Evolutionary conservation across 1,140 invertebrate genomes (phyloP).

Genomic region (Trichogramma pretiosum): DNA sequence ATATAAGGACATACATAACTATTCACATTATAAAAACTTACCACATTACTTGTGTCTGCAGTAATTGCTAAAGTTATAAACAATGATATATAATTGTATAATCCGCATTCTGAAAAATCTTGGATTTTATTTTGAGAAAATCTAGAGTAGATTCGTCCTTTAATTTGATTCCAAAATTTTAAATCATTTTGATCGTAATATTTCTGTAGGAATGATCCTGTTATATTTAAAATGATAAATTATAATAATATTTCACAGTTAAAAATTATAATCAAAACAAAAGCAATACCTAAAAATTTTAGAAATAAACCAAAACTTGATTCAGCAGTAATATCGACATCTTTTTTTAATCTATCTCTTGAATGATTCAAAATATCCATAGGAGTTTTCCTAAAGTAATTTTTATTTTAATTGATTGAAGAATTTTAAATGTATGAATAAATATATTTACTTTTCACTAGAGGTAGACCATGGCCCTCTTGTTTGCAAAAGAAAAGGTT

Average conservation of each 20-base stretch:
- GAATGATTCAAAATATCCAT: slow-evolving; percentile 39
- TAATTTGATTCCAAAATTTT: slow-evolving; percentile 45
- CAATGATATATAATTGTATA: slow-evolving; percentile 43
- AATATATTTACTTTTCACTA: slow-evolving; percentile 34
- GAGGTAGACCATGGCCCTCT: slow-evolving; percentile 37
- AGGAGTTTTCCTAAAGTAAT: slow-evolving; percentile 34
- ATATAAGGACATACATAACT: neutral
- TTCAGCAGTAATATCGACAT: slow-evolving; percentile 30
- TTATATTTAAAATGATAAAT: slow-evolving; percentile 4
- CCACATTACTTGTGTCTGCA: slow-evolving; percentile 38
- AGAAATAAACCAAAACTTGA: slow-evolving; percentile 44
- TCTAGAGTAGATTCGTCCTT: slow-evolving; percentile 44
- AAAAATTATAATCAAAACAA: slow-evolving; percentile 1
- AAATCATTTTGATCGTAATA: slow-evolving; percentile 27
- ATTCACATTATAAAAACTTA: slow-evolving; percentile 22
- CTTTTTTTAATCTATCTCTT: slow-evolving; percentile 30
- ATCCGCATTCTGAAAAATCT: slow-evolving; percentile 37
- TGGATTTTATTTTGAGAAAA: slow-evolving; percentile 41
- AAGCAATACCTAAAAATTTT: slow-evolving; percentile 34
- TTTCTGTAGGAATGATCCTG: slow-evolving; percentile 37
- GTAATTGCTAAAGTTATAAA: slow-evolving; percentile 43
- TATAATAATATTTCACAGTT: neutral
- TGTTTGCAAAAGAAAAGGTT: slow-evolving; percentile 38
- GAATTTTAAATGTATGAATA: neutral
- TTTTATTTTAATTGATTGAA: neutral